Conservation (phyloP, 2,888 invertebrate genomes). For the Fragum whitleyi region DNA sequence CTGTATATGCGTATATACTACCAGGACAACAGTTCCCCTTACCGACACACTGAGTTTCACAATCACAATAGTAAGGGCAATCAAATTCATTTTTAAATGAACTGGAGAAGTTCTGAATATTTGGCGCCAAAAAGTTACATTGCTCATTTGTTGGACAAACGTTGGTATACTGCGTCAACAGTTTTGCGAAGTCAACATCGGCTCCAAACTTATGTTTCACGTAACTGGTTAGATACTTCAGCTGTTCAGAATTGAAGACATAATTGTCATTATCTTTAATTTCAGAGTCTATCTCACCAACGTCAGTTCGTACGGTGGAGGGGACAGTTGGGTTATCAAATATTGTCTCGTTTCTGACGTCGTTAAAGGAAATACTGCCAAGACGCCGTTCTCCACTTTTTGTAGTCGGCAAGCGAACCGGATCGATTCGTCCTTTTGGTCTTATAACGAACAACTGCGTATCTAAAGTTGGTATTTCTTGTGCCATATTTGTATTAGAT, state of each 20-base stretch:
- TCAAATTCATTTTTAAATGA: conserved; percentile 3
- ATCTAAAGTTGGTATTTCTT: not conserved
- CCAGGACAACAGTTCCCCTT: conserved; percentile 3
- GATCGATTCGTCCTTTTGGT: not conserved
- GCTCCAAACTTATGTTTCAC: not conserved
- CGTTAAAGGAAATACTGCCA: not conserved
- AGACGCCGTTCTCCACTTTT: not conserved
- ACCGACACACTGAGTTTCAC: not conserved
- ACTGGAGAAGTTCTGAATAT: not conserved
- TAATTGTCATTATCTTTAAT: not conserved
- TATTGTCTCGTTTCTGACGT: not conserved
- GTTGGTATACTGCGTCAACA: not conserved
- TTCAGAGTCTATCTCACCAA: not conserved
- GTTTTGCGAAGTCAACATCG: not conserved
- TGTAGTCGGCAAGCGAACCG: not conserved
- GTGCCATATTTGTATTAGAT: not conserved
- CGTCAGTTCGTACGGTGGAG: too few relatives aligned
- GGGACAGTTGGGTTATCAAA: not conserved
- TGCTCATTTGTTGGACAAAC: not conserved
- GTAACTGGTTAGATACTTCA: not conserved
- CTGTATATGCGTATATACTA: conserved; percentile 12
- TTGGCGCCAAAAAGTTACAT: conserved; percentile 1
- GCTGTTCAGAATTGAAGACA: not conserved
- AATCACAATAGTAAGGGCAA: conserved; percentile 1
- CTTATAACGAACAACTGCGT: not conserved